Evolutionary conservation across 2,888 invertebrate species (phyloP), one percentile per base, ranked within the genome.

Genomic region (Cordilura impudica): DNA sequence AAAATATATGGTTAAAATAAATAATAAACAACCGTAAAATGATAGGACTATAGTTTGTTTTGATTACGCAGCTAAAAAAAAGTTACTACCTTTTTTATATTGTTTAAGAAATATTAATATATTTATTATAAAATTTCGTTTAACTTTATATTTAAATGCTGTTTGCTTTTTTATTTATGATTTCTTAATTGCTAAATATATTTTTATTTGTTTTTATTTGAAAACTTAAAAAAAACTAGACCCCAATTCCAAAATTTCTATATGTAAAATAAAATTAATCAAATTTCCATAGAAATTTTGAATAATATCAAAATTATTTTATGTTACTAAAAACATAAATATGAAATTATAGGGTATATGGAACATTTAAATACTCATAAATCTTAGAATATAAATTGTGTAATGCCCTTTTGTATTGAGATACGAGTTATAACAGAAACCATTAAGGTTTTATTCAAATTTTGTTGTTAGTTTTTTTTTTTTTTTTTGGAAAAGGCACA

Each of bases 401-500:
- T 69, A 53, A 71, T 71, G 61, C 61, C 51, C 54, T 54, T 45
- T 8, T 19, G 26, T 43, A 12, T 49, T 65, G 26, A 23, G 16
- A 21, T 49, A 26, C n/a, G n/a, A n/a, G n/a, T n/a, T n/a, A 29
- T 49, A 31, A 63, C 49, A 35, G 63, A 51, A 63, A 63, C 49
- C 63, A 39, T 65, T 7, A 14, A 26, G 51, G 51, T 23, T 12
- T 21, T 43, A 26, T 31, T 4, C 18, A n/a, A n/a, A 19, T 58
- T 43, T 51, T 60, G 10, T 23, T 39, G 18, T 21, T n/a, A 8
- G 47, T 54, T 60, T 39, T 23, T 26, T 75, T 35, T 43, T 21
- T 16, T 39, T 35, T 23, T 31, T 5, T 35, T 14, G 12, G 35
- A 65, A 72, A 73, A 78, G 78, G 73, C 78, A 78, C 73, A 72